phyloP scores from a whole-genome alignment of 2,888 invertebrate species.

The Philereme transversata region DNA sequence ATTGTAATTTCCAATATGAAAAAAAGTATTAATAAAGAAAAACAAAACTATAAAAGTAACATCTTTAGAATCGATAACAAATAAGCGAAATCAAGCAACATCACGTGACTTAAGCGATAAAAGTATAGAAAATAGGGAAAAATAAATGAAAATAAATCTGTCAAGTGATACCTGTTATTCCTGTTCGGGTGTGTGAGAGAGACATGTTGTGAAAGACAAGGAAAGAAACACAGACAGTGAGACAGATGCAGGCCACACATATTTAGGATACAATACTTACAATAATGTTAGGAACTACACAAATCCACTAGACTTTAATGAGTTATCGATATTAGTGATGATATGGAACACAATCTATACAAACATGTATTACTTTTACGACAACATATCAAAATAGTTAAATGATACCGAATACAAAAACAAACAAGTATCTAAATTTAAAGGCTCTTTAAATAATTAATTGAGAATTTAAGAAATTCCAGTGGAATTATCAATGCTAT shows the following conservation, averaged over 20 bases:
- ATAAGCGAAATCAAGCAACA: conserved; percentile 63
- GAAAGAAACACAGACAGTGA: conserved; percentile 83
- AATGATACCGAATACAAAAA: neutral
- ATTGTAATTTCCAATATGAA: neutral
- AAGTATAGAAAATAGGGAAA: conserved; percentile 57
- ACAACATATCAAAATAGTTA: neutral
- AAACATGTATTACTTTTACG: conserved; percentile 6
- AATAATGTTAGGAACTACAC: conserved; percentile 34
- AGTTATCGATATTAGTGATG: conserved; percentile 24
- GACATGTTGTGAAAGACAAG: conserved; percentile 80
- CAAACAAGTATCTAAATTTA: neutral
- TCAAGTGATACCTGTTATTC: conserved; percentile 82
- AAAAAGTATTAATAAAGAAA: conserved; percentile 2
- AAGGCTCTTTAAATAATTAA: too few relatives aligned
- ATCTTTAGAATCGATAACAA: conserved; percentile 28
- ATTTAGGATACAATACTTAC: conserved; percentile 46
- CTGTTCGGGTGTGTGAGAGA: conserved; percentile 80
- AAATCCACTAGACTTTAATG: conserved; percentile 31
- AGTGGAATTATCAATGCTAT: neutral
- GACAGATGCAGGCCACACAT: conserved; percentile 79
- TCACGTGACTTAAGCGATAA: conserved; percentile 73
- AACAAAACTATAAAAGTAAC: conserved; percentile 8
- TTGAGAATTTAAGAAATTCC: too few relatives aligned
- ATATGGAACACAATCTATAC: conserved; percentile 27
- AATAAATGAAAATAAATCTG: conserved; percentile 53